These are phyloP conservation scores for Eupithecia subumbrata DNA, from an alignment of 2,888 invertebrate genomes.

Conservation along the genomic window DNA sequence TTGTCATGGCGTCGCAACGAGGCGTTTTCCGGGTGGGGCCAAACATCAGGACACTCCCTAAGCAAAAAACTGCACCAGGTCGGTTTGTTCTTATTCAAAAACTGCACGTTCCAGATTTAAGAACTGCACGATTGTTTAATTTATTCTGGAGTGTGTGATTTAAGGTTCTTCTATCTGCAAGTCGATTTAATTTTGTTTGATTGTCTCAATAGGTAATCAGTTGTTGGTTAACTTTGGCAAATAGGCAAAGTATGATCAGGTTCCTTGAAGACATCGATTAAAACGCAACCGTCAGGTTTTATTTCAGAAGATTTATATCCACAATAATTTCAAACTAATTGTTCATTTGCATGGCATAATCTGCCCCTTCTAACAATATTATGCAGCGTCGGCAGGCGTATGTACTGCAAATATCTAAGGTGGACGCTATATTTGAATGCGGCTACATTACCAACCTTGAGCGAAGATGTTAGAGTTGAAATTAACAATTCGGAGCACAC, in stretches of 20 bases:
- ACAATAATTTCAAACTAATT: not conserved
- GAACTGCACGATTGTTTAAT: not conserved
- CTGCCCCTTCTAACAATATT: constrained; percentile 31
- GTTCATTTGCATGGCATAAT: not conserved
- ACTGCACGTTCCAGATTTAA: constrained; percentile 1
- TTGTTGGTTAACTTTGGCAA: not conserved
- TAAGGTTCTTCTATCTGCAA: not conserved
- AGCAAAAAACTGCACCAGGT: constrained; percentile 8
- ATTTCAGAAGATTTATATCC: not conserved
- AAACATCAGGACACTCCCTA: constrained; percentile 26
- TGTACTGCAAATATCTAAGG: constrained; percentile 22
- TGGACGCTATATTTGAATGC: constrained; percentile 12
- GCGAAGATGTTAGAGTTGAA: constrained; percentile 13
- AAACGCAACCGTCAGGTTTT: not conserved
- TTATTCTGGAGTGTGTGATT: not conserved
- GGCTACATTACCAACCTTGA: constrained; percentile 26
- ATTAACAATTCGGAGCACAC: constrained; percentile 23
- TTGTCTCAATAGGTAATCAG: not conserved
- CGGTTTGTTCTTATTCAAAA: not conserved
- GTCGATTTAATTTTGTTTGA: not conserved
- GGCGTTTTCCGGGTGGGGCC: constrained; percentile 36
- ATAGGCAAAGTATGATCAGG: not conserved
- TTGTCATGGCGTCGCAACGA: constrained; percentile 30
- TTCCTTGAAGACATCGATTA: not conserved
- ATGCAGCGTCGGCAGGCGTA: constrained; percentile 10